Base-by-base conservation (phyloP, 2,888 invertebrate species). In the Ceraclea dissimilis region DNA sequence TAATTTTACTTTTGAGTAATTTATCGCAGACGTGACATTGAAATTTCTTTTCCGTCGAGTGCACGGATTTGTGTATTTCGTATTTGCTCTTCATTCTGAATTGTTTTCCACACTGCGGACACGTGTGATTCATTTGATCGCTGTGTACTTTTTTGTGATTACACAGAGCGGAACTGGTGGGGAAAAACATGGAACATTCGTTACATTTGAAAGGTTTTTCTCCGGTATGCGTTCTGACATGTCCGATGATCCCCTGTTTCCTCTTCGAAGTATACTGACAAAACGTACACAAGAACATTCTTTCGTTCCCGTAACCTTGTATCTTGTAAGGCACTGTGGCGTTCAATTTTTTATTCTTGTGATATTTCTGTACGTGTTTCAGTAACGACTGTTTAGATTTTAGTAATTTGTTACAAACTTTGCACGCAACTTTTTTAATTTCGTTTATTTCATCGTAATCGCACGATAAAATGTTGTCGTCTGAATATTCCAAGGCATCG, bases 131-230 rank as follows among this genome's bases (percentile, higher is more conserved):
- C 60, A 70, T 71, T 31, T 65, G 65, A 46, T 65, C 63, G 60
- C 72, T 76, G 55, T 78, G 78, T n/a, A 67, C 74, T 64, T 76
- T 76, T 49, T 66, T 67, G 65, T 78, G 78, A 33, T 75, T 72
- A 54, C 70, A 65, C 4, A 78, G 67, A 57, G 73, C 73, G 2
- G 76, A 70, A 1, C 71, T 68, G 61, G 77, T 77, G 2, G 76
- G 73, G 60, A 78, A 77, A 26, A 64, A 67, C 63, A 74, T 75
- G 1, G 74, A 74, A 69, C 78, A 78, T 1, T 67, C 54, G 21
- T 68, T 67, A 65, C 78, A 78, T 64, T 71, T 73, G 62, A 67
- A 71, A 43, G 68, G 62, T 63, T 73, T 73, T 39, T 75, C 71
- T n/a, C 76, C 77, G 16, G 71, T 66, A 64, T 78, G 78, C 58